Percentiles rank a stretch among this genome's conserved stretches.
phyloP scores from a whole-genome alignment of 2,113 vertebrate genomes.

The Dolichallabes microphthalmus region DNA sequence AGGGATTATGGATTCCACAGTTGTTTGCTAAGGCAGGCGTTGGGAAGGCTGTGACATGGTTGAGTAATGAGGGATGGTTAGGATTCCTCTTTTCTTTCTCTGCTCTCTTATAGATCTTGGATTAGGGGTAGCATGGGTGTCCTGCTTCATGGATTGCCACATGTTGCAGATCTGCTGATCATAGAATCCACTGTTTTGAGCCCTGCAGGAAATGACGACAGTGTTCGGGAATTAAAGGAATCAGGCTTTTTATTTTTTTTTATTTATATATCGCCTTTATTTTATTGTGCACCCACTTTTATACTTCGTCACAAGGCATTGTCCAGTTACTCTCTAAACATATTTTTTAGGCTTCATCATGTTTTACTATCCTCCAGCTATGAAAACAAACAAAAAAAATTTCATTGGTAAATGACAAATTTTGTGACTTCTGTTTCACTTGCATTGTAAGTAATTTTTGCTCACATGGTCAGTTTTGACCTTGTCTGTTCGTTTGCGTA shows the following conservation, averaged over 20 bases:
- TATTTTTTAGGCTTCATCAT: not conserved
- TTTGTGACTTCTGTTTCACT: not conserved
- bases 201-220: not conserved
- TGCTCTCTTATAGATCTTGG: not conserved
- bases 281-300: not conserved
- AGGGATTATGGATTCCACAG: slow-evolving; percentile 88
- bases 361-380: not conserved
- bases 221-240: not conserved
- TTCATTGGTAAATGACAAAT: not conserved
- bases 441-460: not conserved
- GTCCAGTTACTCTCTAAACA: not conserved
- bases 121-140: slow-evolving; percentile 47
- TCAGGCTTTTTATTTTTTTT: not conserved
- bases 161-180: slow-evolving; percentile 39
- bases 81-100: slow-evolving; percentile 25
- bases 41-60: slow-evolving; percentile 91
- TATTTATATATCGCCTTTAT: not conserved
- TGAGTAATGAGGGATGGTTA: slow-evolving; percentile 92
- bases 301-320: not conserved
- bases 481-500: not conserved
- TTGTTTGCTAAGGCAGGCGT: slow-evolving; percentile 79
- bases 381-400: not conserved
- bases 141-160: slow-evolving; percentile 35
- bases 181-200: slow-evolving; percentile 11
- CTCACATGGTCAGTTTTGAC: not conserved